Base-by-base conservation (phyloP, 2,797 vertebrate genomes). In the Acomys russatus region DNA sequence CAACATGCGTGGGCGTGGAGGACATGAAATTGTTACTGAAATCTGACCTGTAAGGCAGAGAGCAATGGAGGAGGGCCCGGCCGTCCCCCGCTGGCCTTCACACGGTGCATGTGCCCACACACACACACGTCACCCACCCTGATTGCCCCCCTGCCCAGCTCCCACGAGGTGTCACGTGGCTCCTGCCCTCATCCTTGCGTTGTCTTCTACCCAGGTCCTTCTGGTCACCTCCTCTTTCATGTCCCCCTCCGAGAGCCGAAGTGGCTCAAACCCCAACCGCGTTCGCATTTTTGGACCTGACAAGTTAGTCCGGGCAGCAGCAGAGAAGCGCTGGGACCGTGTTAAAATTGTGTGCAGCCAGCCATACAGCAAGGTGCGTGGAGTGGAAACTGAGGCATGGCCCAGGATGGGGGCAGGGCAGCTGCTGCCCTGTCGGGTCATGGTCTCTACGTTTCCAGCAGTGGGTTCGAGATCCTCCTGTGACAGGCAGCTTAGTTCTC, bases 211-310 rank as follows among this genome's bases (percentile, higher is more conserved):
- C 64, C 90, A 99, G 99, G 99, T 99, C 84, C 98, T 99, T 90
- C 96, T 99, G 95, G 99, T 99, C 30, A 99, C 98, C 0, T 99
- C 99, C 0, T 99, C 99, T 38, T 99, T 99, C 97, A 99, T 99
- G 99, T 99, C 99, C 7, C 99, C 99, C 6, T 99, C 99, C 0
- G 99, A 99, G 98, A 99, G 99, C 97, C 99, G 99, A 1, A 99
- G 97, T 7, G 98, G 99, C 94, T 99, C 98, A 63, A 99, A 99
- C 97, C 95, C 98, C 89, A 99, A 98, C 98, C 98, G 99, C 0
- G 99, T 99, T 6, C 99, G 99, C 3, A 98, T 99, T 92, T 99
- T 99, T 68, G 99, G 99, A 8, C 97, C 99, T 2, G 98, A 97
- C 96, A 99, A 99, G 96, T 96, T 99, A 95, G 99, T 99, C 94